Evolutionary conservation across 1,140 invertebrate genomes (phyloP), one percentile per base, ranked within the genome.

Genomic region (Venustaconcha ellipsiformis): DNA sequence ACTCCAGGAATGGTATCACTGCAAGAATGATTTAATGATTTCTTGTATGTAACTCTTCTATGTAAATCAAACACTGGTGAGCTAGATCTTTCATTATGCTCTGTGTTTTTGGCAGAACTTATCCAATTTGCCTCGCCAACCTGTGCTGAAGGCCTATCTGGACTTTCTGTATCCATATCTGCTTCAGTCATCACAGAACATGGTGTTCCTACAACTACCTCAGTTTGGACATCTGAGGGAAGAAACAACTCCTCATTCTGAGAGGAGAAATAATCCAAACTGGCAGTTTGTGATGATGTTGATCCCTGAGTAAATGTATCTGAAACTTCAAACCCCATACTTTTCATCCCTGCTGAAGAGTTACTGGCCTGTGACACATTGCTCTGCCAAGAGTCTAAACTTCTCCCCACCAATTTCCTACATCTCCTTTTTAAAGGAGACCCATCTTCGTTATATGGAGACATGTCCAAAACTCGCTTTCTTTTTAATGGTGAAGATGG

Each of bases 201-300:
- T 17, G 15, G 6, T 6, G 6, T 63, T 26, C 11, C 12, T 26
- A 48, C 66, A 14, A 12, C 17, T 55, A 63, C 48, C 30, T 67
- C 17, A 30, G 62, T 26, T 8, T 20, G 20, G 17, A 55, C 23
- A 18, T 48, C 30, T 65, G 67, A 57, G 18, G 73, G 62, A 14
- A 81, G 55, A 69, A 85, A 83, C 15, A 82, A 79, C 56, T 85
- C 82, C 65, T 83, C 80, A 78, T 79, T 83, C 20, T 79, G 68
- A 3, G 74, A 56, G 12, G 83, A 80, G 48, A 82, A 83, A 65
- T 82, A 80, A 30, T 81, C 75, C 18, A 74, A 18, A 13, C 78
- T 75, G n/a, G 75, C 75, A 57, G 57, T 68, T 48, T 57, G 26
- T 37, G 74, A 79, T 56, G 67, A 37, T 57, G 72, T 71, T 37